A percentile compares a stretch with the other conserved stretches of the same genome.
Evolutionary conservation across 2,888 invertebrate species (phyloP).

Genomic region (Sepioteuthis lessoniana): DNA sequence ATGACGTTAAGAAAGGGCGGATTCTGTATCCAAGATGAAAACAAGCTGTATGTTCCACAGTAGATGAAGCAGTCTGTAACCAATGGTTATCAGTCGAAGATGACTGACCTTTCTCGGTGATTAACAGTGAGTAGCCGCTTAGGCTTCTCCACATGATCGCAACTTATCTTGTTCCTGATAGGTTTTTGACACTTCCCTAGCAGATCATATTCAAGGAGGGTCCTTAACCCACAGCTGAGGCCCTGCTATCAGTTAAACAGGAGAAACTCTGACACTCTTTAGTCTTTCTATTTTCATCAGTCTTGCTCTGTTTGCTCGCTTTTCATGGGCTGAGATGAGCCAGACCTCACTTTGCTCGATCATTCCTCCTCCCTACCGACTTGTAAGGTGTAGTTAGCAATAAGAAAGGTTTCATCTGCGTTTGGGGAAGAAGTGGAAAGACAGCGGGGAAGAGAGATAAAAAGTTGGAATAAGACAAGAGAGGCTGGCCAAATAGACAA

Average conservation of each 20-base stretch:
- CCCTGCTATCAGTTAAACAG: constrained; percentile 33
- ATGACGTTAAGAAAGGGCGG: not conserved
- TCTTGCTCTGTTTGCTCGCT: constrained; percentile 7
- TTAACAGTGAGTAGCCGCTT: constrained; percentile 21
- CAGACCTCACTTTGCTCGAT: not conserved
- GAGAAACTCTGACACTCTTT: not conserved
- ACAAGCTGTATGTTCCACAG: not conserved
- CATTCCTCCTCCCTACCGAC: not conserved
- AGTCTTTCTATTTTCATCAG: not conserved
- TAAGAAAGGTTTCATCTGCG: not conserved
- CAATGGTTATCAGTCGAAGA: constrained; percentile 13
- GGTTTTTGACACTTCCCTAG: constrained; percentile 12
- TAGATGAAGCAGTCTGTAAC: constrained; percentile 18
- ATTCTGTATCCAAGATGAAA: not conserved
- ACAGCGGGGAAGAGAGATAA: not conserved
- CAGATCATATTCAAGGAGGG: constrained; percentile 14
- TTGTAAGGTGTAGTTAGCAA: not conserved
- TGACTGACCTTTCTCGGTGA: constrained; percentile 33
- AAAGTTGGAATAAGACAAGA: too few species aligned
- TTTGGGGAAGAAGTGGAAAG: not conserved
- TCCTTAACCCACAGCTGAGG: constrained; percentile 33
- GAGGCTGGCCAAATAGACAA: too few species aligned
- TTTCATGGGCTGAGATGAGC: constrained; percentile 2
- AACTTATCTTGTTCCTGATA: not conserved
- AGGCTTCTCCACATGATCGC: constrained; percentile 20